Evolutionary conservation across 1,140 invertebrate genomes (phyloP).

Genomic region (Aphis gossypii): DNA sequence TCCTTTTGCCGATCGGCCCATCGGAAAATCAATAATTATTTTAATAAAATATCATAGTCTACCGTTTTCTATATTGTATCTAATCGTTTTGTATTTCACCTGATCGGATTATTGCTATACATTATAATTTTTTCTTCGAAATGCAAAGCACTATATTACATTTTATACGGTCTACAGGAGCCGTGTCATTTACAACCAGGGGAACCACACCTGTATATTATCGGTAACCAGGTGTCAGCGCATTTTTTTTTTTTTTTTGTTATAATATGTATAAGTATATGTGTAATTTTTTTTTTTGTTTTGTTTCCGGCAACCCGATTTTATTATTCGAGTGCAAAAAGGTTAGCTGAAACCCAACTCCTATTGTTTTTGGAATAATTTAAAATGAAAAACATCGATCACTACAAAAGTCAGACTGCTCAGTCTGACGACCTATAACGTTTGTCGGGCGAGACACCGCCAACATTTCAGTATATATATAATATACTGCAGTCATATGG

Average conservation of each 20-base stretch:
- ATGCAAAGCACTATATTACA: not conserved
- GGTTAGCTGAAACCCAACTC: slow-evolving; percentile 43
- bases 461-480: not conserved
- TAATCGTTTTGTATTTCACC: slow-evolving; percentile 17
- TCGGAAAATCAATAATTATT: not conserved
- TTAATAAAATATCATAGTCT: not conserved
- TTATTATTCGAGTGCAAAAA: slow-evolving; percentile 58
- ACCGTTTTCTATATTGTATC: not conserved
- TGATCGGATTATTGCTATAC: not conserved
- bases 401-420: slow-evolving; percentile 24
- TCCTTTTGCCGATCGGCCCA: not conserved
- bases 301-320: slow-evolving; percentile 51
- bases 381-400: slow-evolving; percentile 48
- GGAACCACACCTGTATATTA: slow-evolving; percentile 39
- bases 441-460: slow-evolving; percentile 13
- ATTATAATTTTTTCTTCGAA: not conserved
- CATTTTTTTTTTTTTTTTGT: slow-evolving; percentile 31
- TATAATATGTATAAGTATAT: not conserved
- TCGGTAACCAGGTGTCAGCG: slow-evolving; percentile 49
- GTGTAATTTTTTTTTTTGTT: slow-evolving; percentile 37
- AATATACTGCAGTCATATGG: not conserved
- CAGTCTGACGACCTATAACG: not conserved
- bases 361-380: slow-evolving; percentile 55
- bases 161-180: not conserved
- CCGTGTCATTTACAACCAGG: not conserved